Base-by-base conservation (phyloP, 2,797 vertebrate genomes). In the Lithobates pipiens region DNA sequence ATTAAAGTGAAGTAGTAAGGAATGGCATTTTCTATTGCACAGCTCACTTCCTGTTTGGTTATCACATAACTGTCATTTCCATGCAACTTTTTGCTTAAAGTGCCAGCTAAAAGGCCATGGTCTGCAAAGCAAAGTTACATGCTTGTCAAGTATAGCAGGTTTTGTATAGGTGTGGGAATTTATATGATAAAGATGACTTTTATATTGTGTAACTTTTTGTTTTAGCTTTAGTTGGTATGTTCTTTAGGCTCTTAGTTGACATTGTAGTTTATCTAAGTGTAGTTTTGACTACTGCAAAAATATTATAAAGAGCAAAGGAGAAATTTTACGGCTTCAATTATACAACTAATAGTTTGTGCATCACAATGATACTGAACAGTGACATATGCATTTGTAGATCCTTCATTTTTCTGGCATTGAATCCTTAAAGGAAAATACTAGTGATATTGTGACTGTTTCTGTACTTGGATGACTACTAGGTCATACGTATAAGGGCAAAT, bases 401-500 rank as follows among this genome's bases (percentile, higher is more conserved):
- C 7, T 8, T 25, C 11, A 67, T 67, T 67, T 67, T 67, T 23
- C 21, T 23, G 18, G 3, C 65, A 67, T 3, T 10, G 65, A 23
- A 9, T 29, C 25, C 65, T 67, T 67, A 67, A 25, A 67, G n/a
- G 10, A 67, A 77, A 61, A 8, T 36, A 10, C 11, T 77, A n/a
- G 0, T 25, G 4, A 61, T 63, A 39, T 63, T 42, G 3, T 65
- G 57, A 13, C 32, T 61, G 50, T 25, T 72, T 29, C 54, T 63
- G 21, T 82, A 36, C 57, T 74, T 73, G 13, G 34, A 63, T 42
- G 77, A 27, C 69, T 77, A 39, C 75, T 71, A 23, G 25, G 46
- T 82, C 74, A 73, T 67, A 50, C 18, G 29, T 78, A 39, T 78
- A 83, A 57, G 27, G 73, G 82, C 46, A 42, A 2, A 42, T 25